Base-by-base conservation (phyloP, 2,113 vertebrate genomes). In the Anas platyrhynchos region DNA sequence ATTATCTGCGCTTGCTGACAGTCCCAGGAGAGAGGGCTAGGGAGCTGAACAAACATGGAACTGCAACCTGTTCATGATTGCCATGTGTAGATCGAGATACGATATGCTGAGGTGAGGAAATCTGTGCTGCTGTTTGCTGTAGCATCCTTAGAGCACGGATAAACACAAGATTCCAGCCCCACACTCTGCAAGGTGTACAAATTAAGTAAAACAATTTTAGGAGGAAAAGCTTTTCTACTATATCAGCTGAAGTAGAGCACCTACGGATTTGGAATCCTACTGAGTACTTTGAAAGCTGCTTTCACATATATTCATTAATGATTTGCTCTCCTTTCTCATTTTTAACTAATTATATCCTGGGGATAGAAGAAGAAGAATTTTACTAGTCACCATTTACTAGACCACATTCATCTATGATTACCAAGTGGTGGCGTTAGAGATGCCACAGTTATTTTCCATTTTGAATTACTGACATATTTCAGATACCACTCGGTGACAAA, bases 381-480 rank as follows among this genome's bases (percentile, higher is more conserved):
- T 85, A 50, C 48, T 78, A 67, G 63, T 91, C 54, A 27, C 46
- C 62, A 14, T 58, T 89, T 94, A 71, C 41, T 72, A 81, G 80
- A 84, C 86, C 71, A 73, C 69, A 61, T 88, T 89, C 89, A 68
- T 87, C 67, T 86, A 29, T 15, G 44, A 38, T 96, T 92, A 89
- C 46, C 84, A 82, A 86, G 44, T 86, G 52, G 26, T 91, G 87
- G 50, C 1, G 0, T 38, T 89, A 55, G 56, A 87, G 81, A 58
- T 54, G 81, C 94, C 91, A 93, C 94, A 86, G 50, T 88, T 86
- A 91, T 94, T 92, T 96, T 91, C 82, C 83, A 67, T 90, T 94
- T 77, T 84, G 74, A 82, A 58, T 95, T 96, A 72, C 48, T 94
- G 54, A 62, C 77, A 38, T 88, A 84, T 59, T 95, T 97, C 36